Evolutionary conservation across 1,140 invertebrate genomes (phyloP).

Genomic region (Calephelis virginiensis): DNA sequence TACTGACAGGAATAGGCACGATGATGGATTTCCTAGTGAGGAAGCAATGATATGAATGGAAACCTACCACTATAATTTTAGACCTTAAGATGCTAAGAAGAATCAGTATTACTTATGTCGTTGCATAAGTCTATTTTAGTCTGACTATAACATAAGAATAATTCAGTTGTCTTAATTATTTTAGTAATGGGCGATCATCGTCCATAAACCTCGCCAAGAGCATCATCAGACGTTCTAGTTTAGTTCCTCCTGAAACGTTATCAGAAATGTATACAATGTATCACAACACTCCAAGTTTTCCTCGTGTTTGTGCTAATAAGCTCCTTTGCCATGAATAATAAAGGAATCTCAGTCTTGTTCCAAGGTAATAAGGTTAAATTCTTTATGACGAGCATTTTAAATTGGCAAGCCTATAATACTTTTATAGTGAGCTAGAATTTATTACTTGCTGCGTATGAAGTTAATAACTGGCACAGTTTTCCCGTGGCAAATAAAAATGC

Average conservation of each 20-base stretch:
- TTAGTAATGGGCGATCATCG: no score
- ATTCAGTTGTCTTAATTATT: no score
- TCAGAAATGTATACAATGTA: conserved; percentile 12
- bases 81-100: no score
- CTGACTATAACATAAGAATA: no score
- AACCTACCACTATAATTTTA: no score
- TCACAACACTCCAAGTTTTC: conserved; percentile 8
- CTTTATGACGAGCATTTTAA: conserved; percentile 3
- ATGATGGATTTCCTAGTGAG: no score
- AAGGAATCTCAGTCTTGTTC: background rate
- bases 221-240: background rate
- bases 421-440: conserved; percentile 4
- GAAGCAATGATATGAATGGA: no score
- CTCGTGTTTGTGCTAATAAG: conserved; percentile 8
- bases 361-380: background rate
- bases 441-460: conserved; percentile 4
- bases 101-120: no score
- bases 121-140: no score
- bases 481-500: background rate
- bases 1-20: no score
- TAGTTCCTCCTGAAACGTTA: conserved; percentile 1
- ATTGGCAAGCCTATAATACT: conserved; percentile 9
- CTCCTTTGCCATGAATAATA: conserved; percentile 2
- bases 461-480: conserved; percentile 9
- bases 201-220: background rate